phyloP scores from a whole-genome alignment of 2,113 vertebrate genomes.

The Pseudorectes ferrugineus region DNA sequence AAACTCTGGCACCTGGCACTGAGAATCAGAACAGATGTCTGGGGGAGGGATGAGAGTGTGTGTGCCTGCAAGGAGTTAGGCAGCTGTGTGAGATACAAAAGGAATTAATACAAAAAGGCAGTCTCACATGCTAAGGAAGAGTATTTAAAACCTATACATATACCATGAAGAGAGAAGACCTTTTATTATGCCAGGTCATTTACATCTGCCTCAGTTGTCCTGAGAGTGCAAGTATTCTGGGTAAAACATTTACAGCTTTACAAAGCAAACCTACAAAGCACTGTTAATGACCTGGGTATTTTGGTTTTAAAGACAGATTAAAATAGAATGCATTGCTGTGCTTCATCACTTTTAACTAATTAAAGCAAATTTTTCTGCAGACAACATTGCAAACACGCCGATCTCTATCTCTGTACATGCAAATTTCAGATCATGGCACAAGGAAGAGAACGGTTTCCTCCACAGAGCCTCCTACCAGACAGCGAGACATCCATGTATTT shows the following conservation, averaged over 20 bases:
- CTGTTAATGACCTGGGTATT: not conserved
- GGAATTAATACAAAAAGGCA: not conserved
- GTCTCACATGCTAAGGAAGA: not conserved
- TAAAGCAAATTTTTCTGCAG: not conserved
- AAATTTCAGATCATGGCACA: not conserved
- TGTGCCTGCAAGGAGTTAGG: not conserved
- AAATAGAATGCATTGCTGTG: not conserved
- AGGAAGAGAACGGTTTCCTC: not conserved
- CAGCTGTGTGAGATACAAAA: slow-evolving; percentile 8
- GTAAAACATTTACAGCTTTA: not conserved
- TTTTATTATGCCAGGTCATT: not conserved
- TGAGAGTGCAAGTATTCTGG: not conserved
- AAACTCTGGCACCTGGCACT: not conserved
- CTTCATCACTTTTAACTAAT: not conserved
- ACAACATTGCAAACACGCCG: not conserved
- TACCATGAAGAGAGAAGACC: not conserved
- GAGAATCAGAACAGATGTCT: slow-evolving; percentile 10
- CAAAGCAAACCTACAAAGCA: not conserved
- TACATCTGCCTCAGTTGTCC: not conserved
- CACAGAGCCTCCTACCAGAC: not conserved
- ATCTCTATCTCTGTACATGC: not conserved
- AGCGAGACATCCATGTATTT: not conserved
- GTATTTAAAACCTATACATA: not conserved
- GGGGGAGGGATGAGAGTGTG: not conserved
- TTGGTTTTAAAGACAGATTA: not conserved